phyloP scores from a whole-genome alignment of 2,888 invertebrate species.

The Andrena dorsata region DNA sequence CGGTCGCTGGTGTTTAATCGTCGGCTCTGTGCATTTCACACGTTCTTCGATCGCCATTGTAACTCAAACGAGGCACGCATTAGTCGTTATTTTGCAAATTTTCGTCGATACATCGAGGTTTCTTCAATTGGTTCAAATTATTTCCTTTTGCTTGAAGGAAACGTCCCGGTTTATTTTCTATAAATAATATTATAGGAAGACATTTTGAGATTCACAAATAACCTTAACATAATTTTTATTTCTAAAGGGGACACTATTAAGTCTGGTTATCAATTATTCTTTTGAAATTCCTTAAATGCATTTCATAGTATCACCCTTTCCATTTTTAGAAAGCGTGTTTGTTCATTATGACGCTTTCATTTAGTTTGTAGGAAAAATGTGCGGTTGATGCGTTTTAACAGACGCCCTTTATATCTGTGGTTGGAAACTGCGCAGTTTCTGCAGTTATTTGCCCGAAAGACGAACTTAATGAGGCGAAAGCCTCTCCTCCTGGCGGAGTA shows the following conservation, averaged over 20 bases:
- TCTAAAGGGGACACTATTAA: too few relatives aligned
- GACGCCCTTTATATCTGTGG: neutral
- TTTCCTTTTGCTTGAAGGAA: too few relatives aligned
- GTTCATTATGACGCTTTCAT: neutral
- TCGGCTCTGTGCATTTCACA: constrained; percentile 24
- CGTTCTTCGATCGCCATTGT: neutral
- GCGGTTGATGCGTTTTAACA: constrained; percentile 30
- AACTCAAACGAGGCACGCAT: neutral
- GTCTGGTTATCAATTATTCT: too few relatives aligned
- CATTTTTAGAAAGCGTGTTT: neutral
- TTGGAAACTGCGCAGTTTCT: constrained; percentile 24
- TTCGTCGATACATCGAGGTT: neutral
- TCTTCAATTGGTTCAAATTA: too few relatives aligned
- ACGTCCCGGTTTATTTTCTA: too few relatives aligned
- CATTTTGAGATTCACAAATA: too few relatives aligned
- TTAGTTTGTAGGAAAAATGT: constrained; percentile 14
- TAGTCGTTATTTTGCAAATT: neutral
- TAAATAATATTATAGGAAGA: too few relatives aligned
- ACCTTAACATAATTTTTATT: too few relatives aligned
- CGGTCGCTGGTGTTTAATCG: constrained; percentile 49
- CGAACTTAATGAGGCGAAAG: constrained; percentile 56
- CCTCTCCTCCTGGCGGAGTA: constrained; percentile 23
- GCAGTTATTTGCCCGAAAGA: constrained; percentile 47
- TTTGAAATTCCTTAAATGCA: too few relatives aligned
- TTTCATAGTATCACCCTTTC: too few relatives aligned